phyloP scores from a whole-genome alignment of 2,888 invertebrate species.

The Iphiclides podalirius region DNA sequence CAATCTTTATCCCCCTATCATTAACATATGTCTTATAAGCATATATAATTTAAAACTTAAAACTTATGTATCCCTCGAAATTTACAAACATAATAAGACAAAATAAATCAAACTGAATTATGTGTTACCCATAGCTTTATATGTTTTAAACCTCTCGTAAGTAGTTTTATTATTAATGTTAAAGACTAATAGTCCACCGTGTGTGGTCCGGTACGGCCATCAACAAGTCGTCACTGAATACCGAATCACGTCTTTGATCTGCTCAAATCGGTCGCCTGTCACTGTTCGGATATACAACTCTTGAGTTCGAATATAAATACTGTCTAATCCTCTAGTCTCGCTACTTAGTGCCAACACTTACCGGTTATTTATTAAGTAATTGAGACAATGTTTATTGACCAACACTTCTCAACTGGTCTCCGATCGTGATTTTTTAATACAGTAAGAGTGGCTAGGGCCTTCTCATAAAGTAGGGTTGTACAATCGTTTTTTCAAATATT shows the following conservation, averaged over 20 bases:
- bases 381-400: not conserved
- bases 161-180: too few relatives aligned
- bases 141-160: too few relatives aligned
- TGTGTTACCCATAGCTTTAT: too few relatives aligned
- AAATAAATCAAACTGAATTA: too few relatives aligned
- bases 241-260: constrained; percentile 48
- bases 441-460: too few relatives aligned
- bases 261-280: constrained; percentile 41
- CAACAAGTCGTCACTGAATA: constrained; percentile 53
- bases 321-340: constrained; percentile 40
- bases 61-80: too few relatives aligned
- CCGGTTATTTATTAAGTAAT: not conserved
- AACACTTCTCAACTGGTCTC: not conserved
- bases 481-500: too few relatives aligned
- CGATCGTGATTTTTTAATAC: constrained; percentile 29
- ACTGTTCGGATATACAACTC: constrained; percentile 39
- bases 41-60: too few relatives aligned
- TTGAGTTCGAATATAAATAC: constrained; percentile 32
- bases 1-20: too few relatives aligned
- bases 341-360: constrained; percentile 8
- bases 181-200: constrained; percentile 23
- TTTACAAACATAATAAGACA: too few relatives aligned
- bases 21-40: too few relatives aligned
- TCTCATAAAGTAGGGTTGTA: too few relatives aligned
- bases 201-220: constrained; percentile 57